phyloP scores from a whole-genome alignment of 2,797 vertebrate genomes.

The Darevskia mixta region DNA sequence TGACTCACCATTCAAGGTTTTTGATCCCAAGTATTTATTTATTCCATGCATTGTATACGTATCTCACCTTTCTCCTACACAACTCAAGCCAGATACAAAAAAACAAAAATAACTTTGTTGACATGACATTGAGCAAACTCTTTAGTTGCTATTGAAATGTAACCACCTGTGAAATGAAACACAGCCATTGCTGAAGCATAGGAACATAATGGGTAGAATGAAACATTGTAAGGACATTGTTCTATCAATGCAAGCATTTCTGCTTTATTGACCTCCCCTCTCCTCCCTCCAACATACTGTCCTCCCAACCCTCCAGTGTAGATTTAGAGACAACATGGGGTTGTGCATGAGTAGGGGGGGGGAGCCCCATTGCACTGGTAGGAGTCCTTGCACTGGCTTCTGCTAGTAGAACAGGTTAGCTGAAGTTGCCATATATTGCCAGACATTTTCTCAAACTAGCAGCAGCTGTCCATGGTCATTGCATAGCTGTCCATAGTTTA shows the following conservation, averaged over 20 bases:
- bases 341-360: no score
- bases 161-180: background rate
- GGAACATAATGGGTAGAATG: background rate
- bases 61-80: background rate
- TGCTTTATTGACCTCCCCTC: no score
- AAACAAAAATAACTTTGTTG: background rate
- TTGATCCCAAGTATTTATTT: background rate
- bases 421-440: background rate
- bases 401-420: no score
- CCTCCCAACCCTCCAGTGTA: no score
- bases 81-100: background rate
- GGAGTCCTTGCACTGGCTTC: no score
- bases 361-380: no score
- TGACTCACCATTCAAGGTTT: background rate
- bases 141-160: background rate
- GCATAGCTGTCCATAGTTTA: background rate
- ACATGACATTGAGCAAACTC: background rate
- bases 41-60: background rate
- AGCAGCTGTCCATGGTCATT: background rate
- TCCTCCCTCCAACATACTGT: no score
- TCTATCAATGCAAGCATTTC: background rate
- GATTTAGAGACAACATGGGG: no score
- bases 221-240: no score
- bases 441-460: background rate
- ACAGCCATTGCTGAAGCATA: background rate